Percentiles rank a stretch among this genome's conserved stretches.
phyloP scores from a whole-genome alignment of 2,113 vertebrate genomes.

The Varanus komodoensis region DNA sequence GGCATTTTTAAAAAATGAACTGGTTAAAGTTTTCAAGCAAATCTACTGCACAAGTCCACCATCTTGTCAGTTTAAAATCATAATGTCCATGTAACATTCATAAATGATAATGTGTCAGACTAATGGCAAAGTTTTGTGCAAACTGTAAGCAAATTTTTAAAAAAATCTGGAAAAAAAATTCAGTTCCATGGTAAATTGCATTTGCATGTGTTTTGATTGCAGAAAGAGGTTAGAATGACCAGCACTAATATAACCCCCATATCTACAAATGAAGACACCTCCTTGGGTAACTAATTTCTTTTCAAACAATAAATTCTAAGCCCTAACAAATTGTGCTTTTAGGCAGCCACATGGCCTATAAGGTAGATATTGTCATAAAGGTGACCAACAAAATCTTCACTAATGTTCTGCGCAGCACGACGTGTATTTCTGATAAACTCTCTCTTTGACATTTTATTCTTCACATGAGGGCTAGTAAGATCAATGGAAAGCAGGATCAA shows the following conservation, averaged over 20 bases:
- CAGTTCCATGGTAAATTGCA: slow-evolving; percentile 69
- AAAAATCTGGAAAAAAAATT: slow-evolving; percentile 73
- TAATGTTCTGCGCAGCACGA: slow-evolving; percentile 95
- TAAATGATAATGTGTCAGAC: slow-evolving; percentile 72
- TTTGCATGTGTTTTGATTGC: slow-evolving; percentile 75
- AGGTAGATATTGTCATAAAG: slow-evolving; percentile 99
- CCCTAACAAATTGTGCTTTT: slow-evolving; percentile 75
- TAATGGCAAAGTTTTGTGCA: slow-evolving; percentile 82
- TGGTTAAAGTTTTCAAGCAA: slow-evolving; percentile 76
- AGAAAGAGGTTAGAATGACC: slow-evolving; percentile 82
- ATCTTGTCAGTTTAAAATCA: slow-evolving; percentile 70
- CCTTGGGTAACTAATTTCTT: slow-evolving; percentile 59
- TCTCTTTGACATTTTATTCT: slow-evolving; percentile 99
- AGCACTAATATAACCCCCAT: slow-evolving; percentile 76
- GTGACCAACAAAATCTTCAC: slow-evolving; percentile 98
- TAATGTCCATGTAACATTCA: slow-evolving; percentile 81
- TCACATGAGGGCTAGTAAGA: slow-evolving; percentile 96
- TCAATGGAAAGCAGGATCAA: slow-evolving; percentile 98
- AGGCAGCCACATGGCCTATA: slow-evolving; percentile 97
- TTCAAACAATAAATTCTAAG: slow-evolving; percentile 68
- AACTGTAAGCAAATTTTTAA: slow-evolving; percentile 75
- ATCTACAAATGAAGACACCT: slow-evolving; percentile 68
- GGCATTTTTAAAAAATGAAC: slow-evolving; percentile 80
- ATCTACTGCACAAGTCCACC: slow-evolving; percentile 77
- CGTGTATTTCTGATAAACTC: slow-evolving; percentile 99